Evolutionary conservation across 2,113 vertebrate genomes (phyloP).

Genomic region (Danionella cerebrum): DNA sequence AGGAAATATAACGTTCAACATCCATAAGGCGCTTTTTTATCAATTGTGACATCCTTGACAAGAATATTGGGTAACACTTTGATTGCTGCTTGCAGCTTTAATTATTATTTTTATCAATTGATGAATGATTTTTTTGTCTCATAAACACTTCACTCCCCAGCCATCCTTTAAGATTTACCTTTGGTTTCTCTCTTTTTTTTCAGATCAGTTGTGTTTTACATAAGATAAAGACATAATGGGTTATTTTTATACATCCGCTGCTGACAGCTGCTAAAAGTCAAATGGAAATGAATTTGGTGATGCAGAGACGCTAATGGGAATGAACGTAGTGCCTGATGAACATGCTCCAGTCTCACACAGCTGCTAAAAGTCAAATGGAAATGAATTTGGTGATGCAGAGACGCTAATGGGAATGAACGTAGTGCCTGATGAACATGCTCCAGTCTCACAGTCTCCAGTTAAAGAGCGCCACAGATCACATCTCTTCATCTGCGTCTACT

Average conservation of each 20-base stretch:
- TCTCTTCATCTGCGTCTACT: neutral
- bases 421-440: neutral
- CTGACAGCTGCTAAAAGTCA: conserved; percentile 8
- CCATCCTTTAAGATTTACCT: no score
- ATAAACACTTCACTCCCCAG: no score
- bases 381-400: conserved; percentile 7
- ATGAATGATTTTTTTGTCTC: no score
- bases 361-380: conserved; percentile 18
- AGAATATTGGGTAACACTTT: no score
- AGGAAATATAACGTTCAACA: no score
- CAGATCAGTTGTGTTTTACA: no score
- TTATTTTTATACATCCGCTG: no score
- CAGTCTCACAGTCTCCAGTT: conserved; percentile 5
- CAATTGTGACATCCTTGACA: no score
- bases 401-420: conserved; percentile 16
- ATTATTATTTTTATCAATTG: no score
- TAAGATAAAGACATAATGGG: no score
- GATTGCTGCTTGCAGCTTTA: no score
- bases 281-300: conserved; percentile 2
- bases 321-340: neutral
- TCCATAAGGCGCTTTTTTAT: no score
- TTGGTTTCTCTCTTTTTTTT: neutral
- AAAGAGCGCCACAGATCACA: conserved; percentile 5
- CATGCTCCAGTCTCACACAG: neutral
- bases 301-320: conserved; percentile 22